These are phyloP conservation scores for Cylas formicarius DNA, from an alignment of 1,140 invertebrate species.

Conservation along the genomic window DNA sequence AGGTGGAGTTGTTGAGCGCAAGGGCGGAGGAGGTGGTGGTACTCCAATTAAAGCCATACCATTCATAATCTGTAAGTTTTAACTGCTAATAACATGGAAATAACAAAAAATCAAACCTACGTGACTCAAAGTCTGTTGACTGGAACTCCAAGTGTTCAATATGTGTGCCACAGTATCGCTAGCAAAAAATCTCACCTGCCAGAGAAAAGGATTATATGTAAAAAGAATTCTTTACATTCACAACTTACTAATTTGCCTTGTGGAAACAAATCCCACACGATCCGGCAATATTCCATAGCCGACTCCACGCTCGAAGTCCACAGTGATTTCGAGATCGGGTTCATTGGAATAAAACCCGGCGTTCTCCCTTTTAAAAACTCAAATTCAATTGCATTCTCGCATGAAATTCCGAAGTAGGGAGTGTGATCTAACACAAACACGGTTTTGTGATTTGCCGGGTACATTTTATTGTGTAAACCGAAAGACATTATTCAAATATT, in stretches of 20 bases:
- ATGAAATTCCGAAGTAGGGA: conserved; percentile 78
- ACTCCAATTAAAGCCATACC: conserved; percentile 65
- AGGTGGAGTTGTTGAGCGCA: conserved; percentile 43
- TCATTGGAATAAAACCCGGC: conserved; percentile 61
- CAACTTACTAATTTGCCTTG: conserved; percentile 68
- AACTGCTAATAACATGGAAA: conserved; percentile 1
- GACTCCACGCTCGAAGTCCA: conserved; percentile 95
- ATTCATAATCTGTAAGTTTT: conserved; percentile 53
- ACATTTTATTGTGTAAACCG: conserved; percentile 40
- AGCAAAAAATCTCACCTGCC: conserved; percentile 74
- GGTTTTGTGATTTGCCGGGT: conserved; percentile 81
- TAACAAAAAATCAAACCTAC: conserved; percentile 47
- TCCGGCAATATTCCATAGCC: conserved; percentile 88
- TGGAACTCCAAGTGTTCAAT: conserved; percentile 71
- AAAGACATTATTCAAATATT: conserved; percentile 28
- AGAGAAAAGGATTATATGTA: conserved; percentile 21
- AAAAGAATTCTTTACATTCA: too few relatives aligned
- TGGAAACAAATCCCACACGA: conserved; percentile 94
- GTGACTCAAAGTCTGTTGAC: conserved; percentile 77
- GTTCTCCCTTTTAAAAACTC: conserved; percentile 71
- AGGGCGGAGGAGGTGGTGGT: conserved; percentile 42
- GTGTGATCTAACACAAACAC: conserved; percentile 92
- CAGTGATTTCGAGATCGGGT: conserved; percentile 79
- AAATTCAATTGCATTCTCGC: conserved; percentile 80
- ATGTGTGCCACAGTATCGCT: conserved; percentile 72